These are phyloP conservation scores for Liposcelis brunnea DNA, from an alignment of 2,888 invertebrate genomes.

Conservation along the genomic window DNA sequence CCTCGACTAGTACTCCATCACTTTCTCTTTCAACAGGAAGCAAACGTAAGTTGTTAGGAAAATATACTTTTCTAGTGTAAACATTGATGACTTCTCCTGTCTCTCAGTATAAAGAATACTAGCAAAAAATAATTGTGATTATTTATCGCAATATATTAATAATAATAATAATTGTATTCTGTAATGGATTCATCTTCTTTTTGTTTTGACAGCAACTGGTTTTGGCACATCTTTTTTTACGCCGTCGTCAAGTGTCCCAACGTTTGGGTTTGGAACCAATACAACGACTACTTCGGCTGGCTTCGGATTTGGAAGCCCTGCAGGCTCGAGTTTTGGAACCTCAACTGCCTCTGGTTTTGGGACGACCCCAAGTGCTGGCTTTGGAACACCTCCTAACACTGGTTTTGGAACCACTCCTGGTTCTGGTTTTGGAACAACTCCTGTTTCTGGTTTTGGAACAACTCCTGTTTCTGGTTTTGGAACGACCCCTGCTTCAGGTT, in stretches of 20 bases:
- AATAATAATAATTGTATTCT: no score
- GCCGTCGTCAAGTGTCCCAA: constrained; percentile 24
- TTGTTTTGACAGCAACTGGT: constrained; percentile 9
- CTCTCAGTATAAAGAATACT: no score
- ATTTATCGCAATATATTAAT: no score
- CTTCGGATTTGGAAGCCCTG: constrained; percentile 22
- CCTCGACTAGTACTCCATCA: no score
- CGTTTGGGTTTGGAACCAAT: constrained; percentile 28
- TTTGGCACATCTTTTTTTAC: constrained; percentile 17
- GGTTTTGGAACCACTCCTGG: constrained; percentile 18
- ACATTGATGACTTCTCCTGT: no score
- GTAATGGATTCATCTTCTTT: no score
- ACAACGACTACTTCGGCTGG: constrained; percentile 22
- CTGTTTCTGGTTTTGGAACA: constrained; percentile 15
- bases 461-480: constrained; percentile 16
- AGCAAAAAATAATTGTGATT: no score
- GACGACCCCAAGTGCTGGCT: constrained; percentile 23
- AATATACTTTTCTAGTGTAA: no score
- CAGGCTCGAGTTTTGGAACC: constrained; percentile 14
- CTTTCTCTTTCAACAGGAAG: no score
- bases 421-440: constrained; percentile 26
- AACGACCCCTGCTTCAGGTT: background rate
- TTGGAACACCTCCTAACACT: constrained; percentile 23
- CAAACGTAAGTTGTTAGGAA: no score
- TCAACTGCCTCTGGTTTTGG: constrained; percentile 10